Base-by-base conservation (phyloP, 1,140 invertebrate species). In the Aphidius ervi region DNA sequence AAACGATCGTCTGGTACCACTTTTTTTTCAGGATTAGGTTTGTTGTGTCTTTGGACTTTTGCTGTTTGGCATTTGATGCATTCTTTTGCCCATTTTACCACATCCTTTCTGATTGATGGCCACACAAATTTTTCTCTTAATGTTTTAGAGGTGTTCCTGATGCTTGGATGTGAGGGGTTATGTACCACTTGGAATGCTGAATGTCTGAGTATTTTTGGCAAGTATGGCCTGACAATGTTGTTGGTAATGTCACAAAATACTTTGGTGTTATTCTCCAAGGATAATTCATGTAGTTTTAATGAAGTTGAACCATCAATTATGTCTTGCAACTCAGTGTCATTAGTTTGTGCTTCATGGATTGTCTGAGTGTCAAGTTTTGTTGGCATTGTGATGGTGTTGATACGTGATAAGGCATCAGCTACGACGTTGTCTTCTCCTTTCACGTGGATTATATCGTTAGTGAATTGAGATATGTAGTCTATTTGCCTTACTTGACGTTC, bases 391-490 rank as follows among this genome's bases (percentile, higher is more conserved):
- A 70, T 61, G 9, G 49, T n/a, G 57, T 67, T 52, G 20, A 74
- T 57, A 9, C 73, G 59, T 7, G 70, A 74, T 2, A 75, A 56
- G 0, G 68, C 56, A 58, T 75, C 72, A 1, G 74, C 72, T 1
- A 72, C 66, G 5, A 66, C 49, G 50, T 81, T 80, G 5, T 69
- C 52, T 1, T 63, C 50, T 4, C 78, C 76, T 0, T 64, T n/a
- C 16, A 81, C 65, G 58, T 77, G 67, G 16, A 58, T 39, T 40
- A 80, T 73, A 46, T 75, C 64, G 0, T 70, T 76, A 0, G 73
- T 68, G 59, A 72, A 77, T 65, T 79, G 73, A 3, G 65, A 56
- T n/a, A 81, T 74, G 20, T 58, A 74, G 52, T 79, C 69, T 0
- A 80, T 53, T 23, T 80, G 69, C 45, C 63, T 62, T 48, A 64